A percentile compares a stretch with the other conserved stretches of the same genome.
Conservation (phyloP, 2,113 vertebrate genomes). For the Salvator merianae region DNA sequence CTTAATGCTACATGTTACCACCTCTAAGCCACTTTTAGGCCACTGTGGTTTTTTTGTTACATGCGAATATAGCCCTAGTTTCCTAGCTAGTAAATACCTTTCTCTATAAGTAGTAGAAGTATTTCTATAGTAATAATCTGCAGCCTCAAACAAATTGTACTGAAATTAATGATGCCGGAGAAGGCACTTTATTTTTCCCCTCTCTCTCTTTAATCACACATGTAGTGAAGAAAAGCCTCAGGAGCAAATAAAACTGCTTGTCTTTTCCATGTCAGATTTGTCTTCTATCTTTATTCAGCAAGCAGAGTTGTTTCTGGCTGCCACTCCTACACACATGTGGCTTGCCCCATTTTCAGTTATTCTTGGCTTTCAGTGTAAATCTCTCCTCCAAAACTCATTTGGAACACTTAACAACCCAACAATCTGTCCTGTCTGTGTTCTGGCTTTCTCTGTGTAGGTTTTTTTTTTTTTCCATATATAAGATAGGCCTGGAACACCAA, state of each 20-base stretch:
- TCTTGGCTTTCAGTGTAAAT: neutral
- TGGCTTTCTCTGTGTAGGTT: neutral
- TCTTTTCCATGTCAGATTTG: neutral
- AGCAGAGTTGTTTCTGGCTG: neutral
- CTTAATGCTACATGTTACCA: too few relatives aligned
- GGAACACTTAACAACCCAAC: neutral
- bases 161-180: neutral
- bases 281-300: neutral
- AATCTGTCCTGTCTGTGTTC: neutral
- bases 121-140: neutral
- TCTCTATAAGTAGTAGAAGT: too few relatives aligned
- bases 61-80: too few relatives aligned
- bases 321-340: neutral
- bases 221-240: neutral
- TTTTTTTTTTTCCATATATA: neutral
- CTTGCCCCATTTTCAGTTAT: constrained; percentile 7
- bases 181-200: too few relatives aligned
- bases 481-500: neutral
- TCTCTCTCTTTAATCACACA: neutral
- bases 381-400: neutral
- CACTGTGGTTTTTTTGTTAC: too few relatives aligned
- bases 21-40: too few relatives aligned
- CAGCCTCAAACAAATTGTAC: neutral
- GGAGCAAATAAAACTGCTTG: neutral
- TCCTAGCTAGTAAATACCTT: too few relatives aligned